Conservation (phyloP, 30 jellyfish, hydroid and myxozoan genomes). For the Pelagia noctiluca region DNA sequence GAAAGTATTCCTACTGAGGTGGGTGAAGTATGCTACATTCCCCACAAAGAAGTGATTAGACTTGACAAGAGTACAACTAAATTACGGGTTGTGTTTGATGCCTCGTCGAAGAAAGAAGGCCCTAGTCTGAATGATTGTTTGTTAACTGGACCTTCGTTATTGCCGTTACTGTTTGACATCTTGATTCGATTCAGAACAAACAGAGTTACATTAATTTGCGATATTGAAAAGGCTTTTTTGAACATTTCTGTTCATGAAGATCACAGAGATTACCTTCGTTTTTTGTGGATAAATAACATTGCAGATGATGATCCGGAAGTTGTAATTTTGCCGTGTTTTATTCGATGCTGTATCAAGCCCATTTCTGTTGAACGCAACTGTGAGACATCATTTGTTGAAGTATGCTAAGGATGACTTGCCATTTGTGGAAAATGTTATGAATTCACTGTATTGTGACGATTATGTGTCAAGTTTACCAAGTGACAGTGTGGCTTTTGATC, state of each 20-base stretch:
- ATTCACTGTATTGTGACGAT: conserved; percentile 43
- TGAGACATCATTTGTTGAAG: conserved; percentile 14
- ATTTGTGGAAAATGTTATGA: conserved; percentile 22
- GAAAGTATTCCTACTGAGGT: background rate
- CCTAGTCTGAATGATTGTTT: conserved; percentile 47
- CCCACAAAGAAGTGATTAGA: conserved; percentile 35
- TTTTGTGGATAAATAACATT: conserved; percentile 39
- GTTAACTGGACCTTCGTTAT: conserved; percentile 39
- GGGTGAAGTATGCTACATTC: conserved; percentile 3
- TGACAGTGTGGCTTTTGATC: conserved; percentile 1
- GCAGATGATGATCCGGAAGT: conserved; percentile 1
- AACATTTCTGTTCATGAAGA: background rate
- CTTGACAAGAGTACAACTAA: conserved; percentile 29
- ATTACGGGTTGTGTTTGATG: conserved; percentile 45
- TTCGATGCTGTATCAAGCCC: conserved; percentile 31
- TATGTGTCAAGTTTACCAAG: background rate
- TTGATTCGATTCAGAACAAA: conserved; percentile 16
- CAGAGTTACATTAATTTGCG: conserved; percentile 24
- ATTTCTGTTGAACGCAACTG: conserved; percentile 38
- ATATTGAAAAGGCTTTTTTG: conserved; percentile 43
- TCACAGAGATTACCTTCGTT: conserved; percentile 39
- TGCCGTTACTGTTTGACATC: conserved; percentile 21
- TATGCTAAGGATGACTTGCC: conserved; percentile 11
- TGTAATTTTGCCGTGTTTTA: conserved; percentile 17
- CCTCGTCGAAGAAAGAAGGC: conserved; percentile 39